A percentile compares a stretch with the other conserved stretches of the same genome.
These are phyloP conservation scores for Imbricaverruca yamaguchii DNA, from an alignment of 2,888 invertebrate genomes.

Conservation along the genomic window DNA sequence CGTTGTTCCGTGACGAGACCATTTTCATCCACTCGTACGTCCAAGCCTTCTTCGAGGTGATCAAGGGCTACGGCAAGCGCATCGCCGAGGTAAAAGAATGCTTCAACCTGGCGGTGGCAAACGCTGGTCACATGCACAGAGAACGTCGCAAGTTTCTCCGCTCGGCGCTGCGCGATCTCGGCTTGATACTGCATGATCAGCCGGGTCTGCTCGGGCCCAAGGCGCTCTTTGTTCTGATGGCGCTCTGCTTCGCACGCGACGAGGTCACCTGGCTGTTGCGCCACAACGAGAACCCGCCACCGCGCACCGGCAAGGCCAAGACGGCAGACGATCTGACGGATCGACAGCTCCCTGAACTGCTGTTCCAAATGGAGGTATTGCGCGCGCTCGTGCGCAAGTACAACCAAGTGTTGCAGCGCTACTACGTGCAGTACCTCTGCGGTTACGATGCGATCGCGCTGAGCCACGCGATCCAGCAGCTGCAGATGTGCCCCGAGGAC, in stretches of 20 bases:
- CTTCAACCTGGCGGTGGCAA: conserved; percentile 79
- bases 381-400: conserved; percentile 86
- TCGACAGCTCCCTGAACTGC: conserved; percentile 87
- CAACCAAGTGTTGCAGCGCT: conserved; percentile 92
- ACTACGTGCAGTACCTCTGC: conserved; percentile 93
- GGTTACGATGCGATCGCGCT: conserved; percentile 92
- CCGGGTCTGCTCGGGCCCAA: conserved; percentile 97
- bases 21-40: conserved; percentile 91
- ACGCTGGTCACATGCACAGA: conserved; percentile 69
- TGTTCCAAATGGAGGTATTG: conserved; percentile 97
- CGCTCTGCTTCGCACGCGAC: conserved; percentile 87
- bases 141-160: conserved; percentile 94
- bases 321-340: conserved; percentile 90
- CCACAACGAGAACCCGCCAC: conserved; percentile 92
- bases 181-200: conserved; percentile 91
- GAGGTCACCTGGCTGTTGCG: conserved; percentile 76
- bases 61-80: conserved; percentile 88
- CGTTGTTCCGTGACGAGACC: conserved; percentile 94
- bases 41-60: conserved; percentile 82
- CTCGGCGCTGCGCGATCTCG: conserved; percentile 88
- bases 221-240: conserved; percentile 92
- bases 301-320: conserved; percentile 73
- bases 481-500: conserved; percentile 83
- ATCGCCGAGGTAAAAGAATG: conserved; percentile 94
- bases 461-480: conserved; percentile 65